phyloP scores from a whole-genome alignment of 35 echinoderm and acorn worm genomes.

The Anneissia japonica region DNA sequence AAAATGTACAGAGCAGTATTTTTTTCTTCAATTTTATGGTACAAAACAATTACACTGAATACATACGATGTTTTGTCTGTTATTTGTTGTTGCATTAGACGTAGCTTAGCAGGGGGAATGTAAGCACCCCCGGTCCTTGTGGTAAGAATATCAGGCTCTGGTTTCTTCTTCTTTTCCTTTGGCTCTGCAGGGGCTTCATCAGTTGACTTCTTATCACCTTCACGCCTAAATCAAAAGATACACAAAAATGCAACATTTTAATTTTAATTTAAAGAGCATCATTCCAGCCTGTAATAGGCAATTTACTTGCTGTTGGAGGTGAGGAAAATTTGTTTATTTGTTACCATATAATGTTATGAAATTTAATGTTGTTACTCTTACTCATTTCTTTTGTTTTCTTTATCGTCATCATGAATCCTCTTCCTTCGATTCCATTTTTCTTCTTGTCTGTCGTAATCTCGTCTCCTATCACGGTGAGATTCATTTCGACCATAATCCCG shows the following conservation, averaged over 20 bases:
- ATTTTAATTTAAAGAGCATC: too few species aligned
- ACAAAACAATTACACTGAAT: too few species aligned
- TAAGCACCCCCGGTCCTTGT: constrained; percentile 89
- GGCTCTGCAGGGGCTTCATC: background rate
- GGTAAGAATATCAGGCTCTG: constrained; percentile 31
- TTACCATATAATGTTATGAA: too few species aligned
- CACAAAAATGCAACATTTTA: too few species aligned
- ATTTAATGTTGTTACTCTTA: too few species aligned
- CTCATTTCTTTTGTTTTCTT: background rate
- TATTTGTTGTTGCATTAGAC: constrained; percentile 85
- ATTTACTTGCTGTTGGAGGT: too few species aligned
- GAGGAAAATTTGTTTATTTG: too few species aligned
- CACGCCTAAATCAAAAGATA: background rate
- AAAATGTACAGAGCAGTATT: too few species aligned
- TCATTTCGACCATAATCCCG: background rate
- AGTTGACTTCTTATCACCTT: background rate
- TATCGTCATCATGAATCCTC: background rate
- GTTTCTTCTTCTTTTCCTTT: constrained; percentile 49
- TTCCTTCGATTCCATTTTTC: background rate
- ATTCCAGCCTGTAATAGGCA: too few species aligned
- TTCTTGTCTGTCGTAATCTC: background rate
- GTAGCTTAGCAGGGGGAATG: constrained; percentile 86
- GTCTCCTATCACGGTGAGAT: background rate
- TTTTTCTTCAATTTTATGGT: too few species aligned
- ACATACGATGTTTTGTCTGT: constrained; percentile 92